A percentile compares a stretch with the other conserved stretches of the same genome.
phyloP scores from a whole-genome alignment of 2,888 invertebrate genomes.

The Xestia ashworthii region DNA sequence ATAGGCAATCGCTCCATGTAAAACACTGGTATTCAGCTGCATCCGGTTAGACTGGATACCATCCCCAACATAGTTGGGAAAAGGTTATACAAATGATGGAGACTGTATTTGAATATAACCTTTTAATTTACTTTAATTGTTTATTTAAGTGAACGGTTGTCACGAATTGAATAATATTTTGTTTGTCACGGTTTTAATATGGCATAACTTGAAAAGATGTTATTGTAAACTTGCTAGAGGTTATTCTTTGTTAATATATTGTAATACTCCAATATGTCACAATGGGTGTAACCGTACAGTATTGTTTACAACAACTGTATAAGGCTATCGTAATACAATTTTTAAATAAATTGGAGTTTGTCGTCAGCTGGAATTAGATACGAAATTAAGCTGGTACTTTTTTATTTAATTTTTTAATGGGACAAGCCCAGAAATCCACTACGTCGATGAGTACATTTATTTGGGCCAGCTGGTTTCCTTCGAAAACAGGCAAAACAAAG shows the following conservation, averaged over 20 bases:
- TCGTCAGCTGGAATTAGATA: slow-evolving; percentile 9
- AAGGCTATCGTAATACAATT: not conserved
- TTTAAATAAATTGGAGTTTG: slow-evolving; percentile 5
- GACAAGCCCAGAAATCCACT: too few species aligned
- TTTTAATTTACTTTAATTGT: slow-evolving; percentile 36
- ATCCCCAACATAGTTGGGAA: too few species aligned
- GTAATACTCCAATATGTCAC: slow-evolving; percentile 12
- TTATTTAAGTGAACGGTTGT: slow-evolving; percentile 26
- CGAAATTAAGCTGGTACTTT: not conserved
- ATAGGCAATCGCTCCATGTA: too few species aligned
- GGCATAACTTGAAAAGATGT: slow-evolving; percentile 26
- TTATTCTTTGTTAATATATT: slow-evolving; percentile 17
- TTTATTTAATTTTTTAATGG: too few species aligned
- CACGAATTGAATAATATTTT: slow-evolving; percentile 24
- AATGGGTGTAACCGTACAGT: slow-evolving; percentile 22
- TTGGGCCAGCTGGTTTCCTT: too few species aligned
- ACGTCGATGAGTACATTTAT: too few species aligned
- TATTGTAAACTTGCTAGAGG: slow-evolving; percentile 14
- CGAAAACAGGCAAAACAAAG: too few species aligned
- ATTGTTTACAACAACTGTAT: slow-evolving; percentile 19
- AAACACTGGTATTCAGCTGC: too few species aligned
- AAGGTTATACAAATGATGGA: too few species aligned
- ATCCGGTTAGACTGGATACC: too few species aligned
- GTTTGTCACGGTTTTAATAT: slow-evolving; percentile 6
- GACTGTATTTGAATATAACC: slow-evolving; percentile 37